Evolutionary conservation across 2,113 vertebrate species (phyloP), one percentile per base, ranked within the genome.

Genomic region (Microcebus ravelobensis): DNA sequence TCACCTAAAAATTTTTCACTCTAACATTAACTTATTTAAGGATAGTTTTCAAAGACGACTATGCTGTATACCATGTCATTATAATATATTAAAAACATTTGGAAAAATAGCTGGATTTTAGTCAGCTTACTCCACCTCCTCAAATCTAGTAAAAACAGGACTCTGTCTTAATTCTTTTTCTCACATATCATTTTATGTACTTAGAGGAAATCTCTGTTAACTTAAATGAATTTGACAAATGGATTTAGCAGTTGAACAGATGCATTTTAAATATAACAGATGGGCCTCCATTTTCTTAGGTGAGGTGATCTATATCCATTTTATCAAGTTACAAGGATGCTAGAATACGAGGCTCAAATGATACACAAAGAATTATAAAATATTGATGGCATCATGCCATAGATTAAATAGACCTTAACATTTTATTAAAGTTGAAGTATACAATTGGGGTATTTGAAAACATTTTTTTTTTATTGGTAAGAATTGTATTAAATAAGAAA

Each of bases 201-300:
- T 95, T 97, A 96, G 94, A 89, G 57, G 95, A 97, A 95, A 97
- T 92, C 71, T 94, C 63, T 91, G 21, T 87, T 71, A 82, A 97
- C 68, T 88, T 98, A 79, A 98, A 96, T 83, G 67, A 97, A 97
- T 94, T 94, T 88, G 93, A 97, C 82, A 98, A 98, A 98, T 97
- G 96, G 85, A 93, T 87, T 97, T 87, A 98, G 50, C 73, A 98
- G 81, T 92, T 94, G 91, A 98, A 97, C 86, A 98, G 97, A 98
- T 96, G 92, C 88, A 96, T 23, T 90, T 90, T 87, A 97, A 97
- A 61, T 94, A 81, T 91, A 98, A 94, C 95, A 98, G 97, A 97
- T 96, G 98, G 91, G 23, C 1, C 82, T 94, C 61, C 10, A 86
- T 96, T 98, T 98, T 98, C 91, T 74, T 90, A 97, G 88, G 94